Conservation (phyloP, 1,140 invertebrate genomes). For the Cydia amplana region DNA sequence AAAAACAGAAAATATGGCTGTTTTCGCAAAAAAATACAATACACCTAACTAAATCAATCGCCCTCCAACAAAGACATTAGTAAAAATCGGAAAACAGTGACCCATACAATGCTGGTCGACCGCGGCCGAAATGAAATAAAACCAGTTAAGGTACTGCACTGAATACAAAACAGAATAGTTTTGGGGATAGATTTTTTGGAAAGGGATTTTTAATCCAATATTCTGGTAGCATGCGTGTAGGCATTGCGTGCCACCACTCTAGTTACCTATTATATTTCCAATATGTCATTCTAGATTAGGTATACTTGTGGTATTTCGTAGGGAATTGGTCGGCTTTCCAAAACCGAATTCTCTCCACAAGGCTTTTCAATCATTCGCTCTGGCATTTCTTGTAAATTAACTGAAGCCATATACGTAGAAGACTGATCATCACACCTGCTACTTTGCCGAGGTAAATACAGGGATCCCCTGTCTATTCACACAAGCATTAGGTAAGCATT, state of each 20-base stretch:
- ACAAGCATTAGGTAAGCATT: too few species aligned
- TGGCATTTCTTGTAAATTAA: too few species aligned
- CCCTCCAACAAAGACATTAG: slow-evolving; percentile 6
- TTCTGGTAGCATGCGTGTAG: not conserved
- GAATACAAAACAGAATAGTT: slow-evolving; percentile 4
- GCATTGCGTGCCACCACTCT: not conserved
- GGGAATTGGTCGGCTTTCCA: too few species aligned
- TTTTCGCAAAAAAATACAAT: not conserved
- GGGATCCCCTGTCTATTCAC: too few species aligned
- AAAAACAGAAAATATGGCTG: not conserved
- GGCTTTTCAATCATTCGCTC: too few species aligned
- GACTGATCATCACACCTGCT: too few species aligned
- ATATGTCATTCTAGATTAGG: not conserved
- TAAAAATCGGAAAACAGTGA: slow-evolving; percentile 16
- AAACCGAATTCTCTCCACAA: too few species aligned
- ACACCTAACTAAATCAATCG: not conserved
- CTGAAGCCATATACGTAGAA: too few species aligned
- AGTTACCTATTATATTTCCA: not conserved
- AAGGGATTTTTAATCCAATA: slow-evolving; percentile 4
- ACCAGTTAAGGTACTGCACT: not conserved
- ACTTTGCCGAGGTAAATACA: too few species aligned
- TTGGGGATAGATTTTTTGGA: not conserved
- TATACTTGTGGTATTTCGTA: not conserved
- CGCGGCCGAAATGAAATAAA: slow-evolving; percentile 20
- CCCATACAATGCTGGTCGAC: not conserved